Conservation (phyloP, 2,113 vertebrate species). For the Trogon melanurus region DNA sequence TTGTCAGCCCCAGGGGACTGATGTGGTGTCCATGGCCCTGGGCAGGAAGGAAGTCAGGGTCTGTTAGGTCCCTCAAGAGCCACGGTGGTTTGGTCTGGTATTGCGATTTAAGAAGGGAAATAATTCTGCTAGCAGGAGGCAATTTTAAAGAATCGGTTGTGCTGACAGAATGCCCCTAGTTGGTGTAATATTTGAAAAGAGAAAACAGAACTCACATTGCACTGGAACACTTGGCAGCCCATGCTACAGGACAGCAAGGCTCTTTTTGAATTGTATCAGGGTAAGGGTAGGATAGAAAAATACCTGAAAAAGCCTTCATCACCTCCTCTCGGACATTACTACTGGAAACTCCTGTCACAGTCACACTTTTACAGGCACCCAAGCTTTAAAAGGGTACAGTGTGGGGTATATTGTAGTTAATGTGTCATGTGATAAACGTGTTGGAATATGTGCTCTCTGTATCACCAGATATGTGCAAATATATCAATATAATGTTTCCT, state of each 20-base stretch:
- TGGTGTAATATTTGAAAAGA: background rate
- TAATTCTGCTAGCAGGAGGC: background rate
- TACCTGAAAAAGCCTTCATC: rapidly evolving
- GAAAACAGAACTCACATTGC: background rate
- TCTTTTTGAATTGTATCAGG: background rate
- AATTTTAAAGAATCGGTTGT: background rate
- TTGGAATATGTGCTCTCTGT: background rate
- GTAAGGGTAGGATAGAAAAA: background rate
- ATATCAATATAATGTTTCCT: background rate
- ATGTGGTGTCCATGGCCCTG: rapidly evolving
- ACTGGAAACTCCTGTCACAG: background rate
- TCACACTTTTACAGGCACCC: background rate
- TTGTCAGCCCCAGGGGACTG: background rate
- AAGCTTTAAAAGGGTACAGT: background rate
- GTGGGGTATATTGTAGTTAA: rapidly evolving
- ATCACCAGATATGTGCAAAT: background rate
- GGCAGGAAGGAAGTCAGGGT: background rate
- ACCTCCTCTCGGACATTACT: background rate
- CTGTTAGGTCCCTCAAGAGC: background rate
- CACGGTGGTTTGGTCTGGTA: background rate
- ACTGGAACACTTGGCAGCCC: rapidly evolving
- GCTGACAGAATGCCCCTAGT: background rate
- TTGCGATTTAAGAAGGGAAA: background rate
- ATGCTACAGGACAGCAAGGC: background rate
- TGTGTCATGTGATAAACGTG: rapidly evolving